phyloP scores from a whole-genome alignment of 2,113 vertebrate genomes.

The Meles meles region DNA sequence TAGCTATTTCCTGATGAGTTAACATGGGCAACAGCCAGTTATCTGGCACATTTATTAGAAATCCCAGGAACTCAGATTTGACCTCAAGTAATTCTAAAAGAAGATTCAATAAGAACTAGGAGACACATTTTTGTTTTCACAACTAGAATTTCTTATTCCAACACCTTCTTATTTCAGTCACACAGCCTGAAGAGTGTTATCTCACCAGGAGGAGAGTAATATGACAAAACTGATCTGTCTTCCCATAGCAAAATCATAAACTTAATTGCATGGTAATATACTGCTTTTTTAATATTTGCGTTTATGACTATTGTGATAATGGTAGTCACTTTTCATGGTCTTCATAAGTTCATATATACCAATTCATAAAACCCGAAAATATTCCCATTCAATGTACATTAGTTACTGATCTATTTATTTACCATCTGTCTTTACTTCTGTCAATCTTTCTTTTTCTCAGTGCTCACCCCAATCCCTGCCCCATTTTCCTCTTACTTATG shows the following conservation, averaged over 20 bases:
- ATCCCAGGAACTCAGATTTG: background rate
- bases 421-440: background rate
- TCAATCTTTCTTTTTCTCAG: background rate
- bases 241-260: background rate
- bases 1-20: background rate
- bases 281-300: background rate
- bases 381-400: background rate
- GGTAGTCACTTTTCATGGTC: background rate
- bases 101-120: conserved; percentile 5
- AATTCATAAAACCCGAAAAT: background rate
- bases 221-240: background rate
- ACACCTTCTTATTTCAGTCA: conserved; percentile 9
- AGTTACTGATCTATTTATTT: background rate
- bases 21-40: background rate
- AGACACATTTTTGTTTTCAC: conserved; percentile 34
- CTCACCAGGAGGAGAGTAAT: background rate
- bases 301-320: background rate
- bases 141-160: background rate
- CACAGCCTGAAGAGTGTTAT: background rate
- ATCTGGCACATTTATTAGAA: background rate
- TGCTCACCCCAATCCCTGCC: rapidly evolving
- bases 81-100: background rate
- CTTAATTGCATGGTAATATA: background rate
- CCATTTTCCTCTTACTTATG: background rate
- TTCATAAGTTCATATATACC: background rate